Evolutionary conservation across 2,113 vertebrate species (phyloP).

Genomic region (Cervus canadensis): DNA sequence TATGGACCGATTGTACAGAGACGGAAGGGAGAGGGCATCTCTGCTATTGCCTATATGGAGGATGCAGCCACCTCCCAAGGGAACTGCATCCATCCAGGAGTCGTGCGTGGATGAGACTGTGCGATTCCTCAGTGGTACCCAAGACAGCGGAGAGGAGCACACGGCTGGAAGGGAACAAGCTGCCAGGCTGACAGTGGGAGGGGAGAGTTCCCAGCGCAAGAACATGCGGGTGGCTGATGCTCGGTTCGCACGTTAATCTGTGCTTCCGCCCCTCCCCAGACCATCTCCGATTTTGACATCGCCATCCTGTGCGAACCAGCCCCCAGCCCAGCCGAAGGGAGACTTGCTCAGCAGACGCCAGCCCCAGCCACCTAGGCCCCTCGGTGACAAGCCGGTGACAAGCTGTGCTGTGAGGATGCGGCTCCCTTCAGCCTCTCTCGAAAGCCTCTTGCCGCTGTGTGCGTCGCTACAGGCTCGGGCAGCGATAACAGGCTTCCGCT

Average conservation of each 20-base stretch:
- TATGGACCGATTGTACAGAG: background rate
- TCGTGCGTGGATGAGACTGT: rapidly evolving
- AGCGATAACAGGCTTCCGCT: background rate
- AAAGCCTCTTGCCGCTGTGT: background rate
- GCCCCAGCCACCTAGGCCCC: background rate
- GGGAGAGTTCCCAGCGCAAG: background rate
- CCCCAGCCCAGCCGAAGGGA: background rate
- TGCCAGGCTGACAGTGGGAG: background rate
- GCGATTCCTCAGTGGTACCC: background rate
- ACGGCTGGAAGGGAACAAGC: background rate
- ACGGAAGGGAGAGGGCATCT: background rate
- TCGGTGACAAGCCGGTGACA: background rate
- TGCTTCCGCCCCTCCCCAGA: background rate
- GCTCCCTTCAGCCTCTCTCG: background rate
- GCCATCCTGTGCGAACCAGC: background rate
- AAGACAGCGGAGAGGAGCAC: background rate
- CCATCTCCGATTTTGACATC: background rate
- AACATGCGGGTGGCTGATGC: background rate
- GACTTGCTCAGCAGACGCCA: background rate
- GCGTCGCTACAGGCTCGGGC: background rate
- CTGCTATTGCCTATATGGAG: background rate
- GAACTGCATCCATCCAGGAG: background rate
- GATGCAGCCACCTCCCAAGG: background rate
- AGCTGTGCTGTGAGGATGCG: background rate
- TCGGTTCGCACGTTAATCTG: background rate